phyloP scores from a whole-genome alignment of 2,113 vertebrate genomes.

The Gadus macrocephalus region DNA sequence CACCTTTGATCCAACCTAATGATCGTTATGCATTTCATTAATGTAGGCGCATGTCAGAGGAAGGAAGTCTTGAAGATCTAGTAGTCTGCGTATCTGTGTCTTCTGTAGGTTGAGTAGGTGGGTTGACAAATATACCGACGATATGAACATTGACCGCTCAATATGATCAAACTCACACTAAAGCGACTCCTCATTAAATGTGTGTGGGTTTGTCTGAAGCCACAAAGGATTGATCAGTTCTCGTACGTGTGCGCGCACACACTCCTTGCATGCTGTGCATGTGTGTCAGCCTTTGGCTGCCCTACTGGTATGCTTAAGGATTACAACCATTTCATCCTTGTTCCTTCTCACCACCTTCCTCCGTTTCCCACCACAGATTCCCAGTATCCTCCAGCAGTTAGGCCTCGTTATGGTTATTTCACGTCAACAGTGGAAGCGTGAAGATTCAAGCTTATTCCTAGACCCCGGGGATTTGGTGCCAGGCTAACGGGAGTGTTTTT shows the following conservation, averaged over 20 bases:
- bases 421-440: slow-evolving; percentile 61
- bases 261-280: not conserved
- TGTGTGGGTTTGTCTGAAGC: too few species aligned
- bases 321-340: slow-evolving; percentile 68
- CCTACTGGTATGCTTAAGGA: slow-evolving; percentile 68
- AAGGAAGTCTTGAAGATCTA: too few species aligned
- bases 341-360: too few species aligned
- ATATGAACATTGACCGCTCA: too few species aligned
- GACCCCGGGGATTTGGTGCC: slow-evolving; percentile 51
- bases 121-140: too few species aligned
- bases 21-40: slow-evolving; percentile 26
- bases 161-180: too few species aligned
- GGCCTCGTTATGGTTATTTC: slow-evolving; percentile 57
- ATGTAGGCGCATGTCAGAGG: slow-evolving; percentile 8
- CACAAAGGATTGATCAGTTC: too few species aligned
- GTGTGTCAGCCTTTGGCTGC: slow-evolving; percentile 20
- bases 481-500: slow-evolving; percentile 38
- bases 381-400: slow-evolving; percentile 63
- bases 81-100: too few species aligned
- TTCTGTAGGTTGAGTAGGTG: too few species aligned
- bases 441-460: slow-evolving; percentile 53
- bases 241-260: too few species aligned
- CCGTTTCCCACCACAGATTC: slow-evolving; percentile 51
- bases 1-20: slow-evolving; percentile 50
- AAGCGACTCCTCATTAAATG: too few species aligned